Evolutionary conservation across 2,797 vertebrate genomes (phyloP).

Genomic region (Enteromius trimaculatus): DNA sequence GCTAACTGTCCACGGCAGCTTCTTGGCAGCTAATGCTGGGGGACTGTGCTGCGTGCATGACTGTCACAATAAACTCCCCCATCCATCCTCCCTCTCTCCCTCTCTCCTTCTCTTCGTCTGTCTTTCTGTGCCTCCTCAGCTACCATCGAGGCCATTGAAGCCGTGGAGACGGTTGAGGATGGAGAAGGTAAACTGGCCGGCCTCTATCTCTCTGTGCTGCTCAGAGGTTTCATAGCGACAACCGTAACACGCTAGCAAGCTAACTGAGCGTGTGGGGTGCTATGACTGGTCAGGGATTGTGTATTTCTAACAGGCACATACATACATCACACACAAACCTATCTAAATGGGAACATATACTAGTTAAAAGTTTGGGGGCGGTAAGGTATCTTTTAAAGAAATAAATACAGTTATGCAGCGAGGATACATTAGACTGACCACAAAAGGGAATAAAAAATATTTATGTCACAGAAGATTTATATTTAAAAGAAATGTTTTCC

Average conservation of each 20-base stretch:
- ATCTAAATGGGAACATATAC: not conserved
- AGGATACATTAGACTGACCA: not conserved
- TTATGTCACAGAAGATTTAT: not conserved
- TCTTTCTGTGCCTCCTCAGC: constrained; percentile 72
- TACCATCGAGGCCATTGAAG: constrained; percentile 87
- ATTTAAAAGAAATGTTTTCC: not conserved
- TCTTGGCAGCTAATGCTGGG: constrained; percentile 43
- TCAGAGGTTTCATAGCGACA: constrained; percentile 58
- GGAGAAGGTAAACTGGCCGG: constrained; percentile 80
- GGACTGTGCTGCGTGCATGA: constrained; percentile 61
- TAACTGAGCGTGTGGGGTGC: constrained; percentile 44
- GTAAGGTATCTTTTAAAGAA: not conserved
- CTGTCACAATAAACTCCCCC: constrained; percentile 60
- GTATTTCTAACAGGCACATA: constrained; percentile 4
- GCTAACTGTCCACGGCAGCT: constrained; percentile 63
- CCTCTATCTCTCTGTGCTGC: constrained; percentile 56
- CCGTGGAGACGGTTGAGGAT: constrained; percentile 82
- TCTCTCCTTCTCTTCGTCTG: constrained; percentile 53
- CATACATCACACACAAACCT: constrained; percentile 10
- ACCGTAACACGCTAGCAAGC: constrained; percentile 35
- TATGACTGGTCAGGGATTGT: constrained; percentile 53
- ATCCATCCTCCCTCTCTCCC: constrained; percentile 58
- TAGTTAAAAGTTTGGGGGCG: not conserved
- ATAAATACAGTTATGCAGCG: not conserved
- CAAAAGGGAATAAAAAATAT: not conserved